Conservation (phyloP, 2,888 invertebrate genomes). For the Lepidochitona cinerea region DNA sequence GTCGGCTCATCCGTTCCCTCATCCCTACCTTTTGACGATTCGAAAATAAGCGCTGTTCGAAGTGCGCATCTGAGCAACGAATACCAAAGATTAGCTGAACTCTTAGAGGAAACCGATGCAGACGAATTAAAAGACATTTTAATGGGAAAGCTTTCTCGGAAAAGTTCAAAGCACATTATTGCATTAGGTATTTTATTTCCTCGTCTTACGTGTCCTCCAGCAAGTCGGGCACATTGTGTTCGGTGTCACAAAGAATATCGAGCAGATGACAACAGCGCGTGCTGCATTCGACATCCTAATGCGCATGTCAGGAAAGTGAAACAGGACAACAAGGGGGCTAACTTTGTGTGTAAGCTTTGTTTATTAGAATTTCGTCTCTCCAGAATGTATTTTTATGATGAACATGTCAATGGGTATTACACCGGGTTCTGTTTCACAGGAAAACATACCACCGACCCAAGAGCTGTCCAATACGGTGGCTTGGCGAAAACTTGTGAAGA, state of each 20-base stretch:
- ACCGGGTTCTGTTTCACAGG: conserved; percentile 10
- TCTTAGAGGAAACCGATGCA: not conserved
- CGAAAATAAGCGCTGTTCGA: not conserved
- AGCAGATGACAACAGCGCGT: conserved; percentile 4
- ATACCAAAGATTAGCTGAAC: conserved; percentile 4
- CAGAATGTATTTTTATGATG: conserved; percentile 5
- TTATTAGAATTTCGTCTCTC: not conserved
- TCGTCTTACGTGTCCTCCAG: not conserved
- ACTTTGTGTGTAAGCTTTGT: conserved; percentile 5
- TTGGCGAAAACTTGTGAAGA: conserved; percentile 12
- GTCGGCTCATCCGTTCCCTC: not conserved
- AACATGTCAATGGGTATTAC: conserved; percentile 2
- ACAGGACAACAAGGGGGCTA: conserved; percentile 8
- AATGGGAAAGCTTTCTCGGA: not conserved
- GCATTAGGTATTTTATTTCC: conserved; percentile 13
- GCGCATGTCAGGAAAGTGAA: conserved; percentile 1
- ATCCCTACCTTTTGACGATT: not conserved
- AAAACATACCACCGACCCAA: conserved; percentile 4
- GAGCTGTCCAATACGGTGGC: not conserved
- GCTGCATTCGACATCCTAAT: conserved; percentile 1
- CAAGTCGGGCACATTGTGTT: conserved; percentile 5
- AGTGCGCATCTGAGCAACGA: conserved; percentile 11
- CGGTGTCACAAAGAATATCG: conserved; percentile 11
- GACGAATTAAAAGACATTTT: conserved; percentile 5
- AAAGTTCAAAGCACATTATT: conserved; percentile 11